Conservation (phyloP, 2,797 vertebrate species). For the Hippopotamyrus pictus region DNA sequence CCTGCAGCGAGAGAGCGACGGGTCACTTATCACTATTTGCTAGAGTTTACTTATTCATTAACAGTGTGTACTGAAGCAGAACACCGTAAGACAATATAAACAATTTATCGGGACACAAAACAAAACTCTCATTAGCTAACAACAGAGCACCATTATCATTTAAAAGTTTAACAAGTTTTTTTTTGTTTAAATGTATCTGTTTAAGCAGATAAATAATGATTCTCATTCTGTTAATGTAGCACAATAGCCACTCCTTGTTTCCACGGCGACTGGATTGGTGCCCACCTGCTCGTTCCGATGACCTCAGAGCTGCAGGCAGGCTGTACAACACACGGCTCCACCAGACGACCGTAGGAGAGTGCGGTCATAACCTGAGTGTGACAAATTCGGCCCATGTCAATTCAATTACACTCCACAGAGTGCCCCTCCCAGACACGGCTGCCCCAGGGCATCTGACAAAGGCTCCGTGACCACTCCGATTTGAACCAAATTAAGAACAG, state of each 20-base stretch:
- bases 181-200: not conserved
- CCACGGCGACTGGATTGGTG: too few species aligned
- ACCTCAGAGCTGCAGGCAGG: slow-evolving; percentile 32
- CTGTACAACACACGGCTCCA: slow-evolving; percentile 53
- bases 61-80: not conserved
- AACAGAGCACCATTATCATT: not conserved
- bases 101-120: not conserved
- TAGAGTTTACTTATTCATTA: not conserved
- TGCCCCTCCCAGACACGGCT: not conserved
- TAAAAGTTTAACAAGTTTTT: not conserved
- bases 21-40: not conserved
- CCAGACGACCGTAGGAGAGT: slow-evolving; percentile 63
- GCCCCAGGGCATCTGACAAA: not conserved
- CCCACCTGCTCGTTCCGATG: slow-evolving; percentile 25
- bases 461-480: not conserved
- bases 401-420: not conserved
- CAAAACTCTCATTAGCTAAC: not conserved
- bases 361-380: slow-evolving; percentile 61
- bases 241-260: not conserved
- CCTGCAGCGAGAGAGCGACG: not conserved
- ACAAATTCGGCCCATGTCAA: not conserved
- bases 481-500: slow-evolving; percentile 2
- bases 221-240: not conserved
- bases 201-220: not conserved
- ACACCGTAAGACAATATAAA: not conserved